phyloP scores from a whole-genome alignment of 2,113 vertebrate genomes.

The Butorides virescens region DNA sequence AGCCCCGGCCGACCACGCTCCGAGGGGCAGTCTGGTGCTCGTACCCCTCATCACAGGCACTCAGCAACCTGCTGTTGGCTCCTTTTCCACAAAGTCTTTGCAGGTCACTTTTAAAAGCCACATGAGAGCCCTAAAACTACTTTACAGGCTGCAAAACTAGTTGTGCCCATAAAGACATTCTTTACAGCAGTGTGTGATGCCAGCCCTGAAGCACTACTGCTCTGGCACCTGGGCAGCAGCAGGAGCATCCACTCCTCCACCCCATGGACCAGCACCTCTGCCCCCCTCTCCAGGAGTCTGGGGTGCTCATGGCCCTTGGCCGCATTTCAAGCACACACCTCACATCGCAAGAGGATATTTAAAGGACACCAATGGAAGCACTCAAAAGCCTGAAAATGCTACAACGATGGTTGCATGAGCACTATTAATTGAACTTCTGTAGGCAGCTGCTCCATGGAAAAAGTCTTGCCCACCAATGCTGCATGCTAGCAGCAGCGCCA shows the following conservation, averaged over 20 bases:
- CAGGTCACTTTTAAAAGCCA: background rate
- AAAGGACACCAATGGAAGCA: background rate
- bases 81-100: background rate
- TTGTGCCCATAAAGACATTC: background rate
- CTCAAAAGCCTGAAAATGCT: background rate
- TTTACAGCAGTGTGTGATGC: background rate
- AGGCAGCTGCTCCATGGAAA: background rate
- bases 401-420: background rate
- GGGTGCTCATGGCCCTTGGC: background rate
- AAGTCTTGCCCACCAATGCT: background rate
- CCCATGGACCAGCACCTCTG: background rate
- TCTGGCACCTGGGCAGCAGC: background rate
- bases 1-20: background rate
- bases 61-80: background rate
- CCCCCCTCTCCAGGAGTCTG: background rate
- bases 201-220: background rate
- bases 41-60: background rate
- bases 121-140: background rate
- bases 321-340: background rate
- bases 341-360: background rate
- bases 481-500: background rate
- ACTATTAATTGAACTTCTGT: background rate
- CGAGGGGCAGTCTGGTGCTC: fast-evolving
- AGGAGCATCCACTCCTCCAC: background rate
- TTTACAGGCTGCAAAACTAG: background rate